Percentiles rank a stretch among this genome's conserved stretches.
These are phyloP conservation scores for Uria aalge DNA, from an alignment of 2,113 vertebrate genomes.

Conservation along the genomic window DNA sequence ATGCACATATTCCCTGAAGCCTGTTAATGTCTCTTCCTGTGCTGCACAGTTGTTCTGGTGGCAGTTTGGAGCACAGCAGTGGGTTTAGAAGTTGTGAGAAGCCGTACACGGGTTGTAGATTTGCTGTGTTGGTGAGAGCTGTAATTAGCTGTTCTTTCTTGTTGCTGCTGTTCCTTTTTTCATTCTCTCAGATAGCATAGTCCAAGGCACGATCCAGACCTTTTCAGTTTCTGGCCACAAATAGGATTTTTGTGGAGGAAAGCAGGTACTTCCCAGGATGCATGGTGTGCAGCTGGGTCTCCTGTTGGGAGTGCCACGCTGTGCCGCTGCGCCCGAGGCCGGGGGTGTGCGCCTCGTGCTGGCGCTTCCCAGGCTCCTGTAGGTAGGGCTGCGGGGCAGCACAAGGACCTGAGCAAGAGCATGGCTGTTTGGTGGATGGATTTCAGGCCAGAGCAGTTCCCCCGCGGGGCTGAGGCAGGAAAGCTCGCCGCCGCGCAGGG, in stretches of 20 bases:
- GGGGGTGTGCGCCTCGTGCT: neutral
- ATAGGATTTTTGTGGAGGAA: neutral
- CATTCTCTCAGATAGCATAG: neutral
- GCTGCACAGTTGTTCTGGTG: neutral
- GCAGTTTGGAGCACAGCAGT: neutral
- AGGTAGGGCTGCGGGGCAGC: neutral
- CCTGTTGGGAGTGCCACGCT: neutral
- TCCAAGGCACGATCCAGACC: neutral
- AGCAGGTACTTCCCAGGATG: neutral
- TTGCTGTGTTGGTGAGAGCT: neutral
- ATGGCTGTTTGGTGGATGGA: neutral
- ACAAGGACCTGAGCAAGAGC: neutral
- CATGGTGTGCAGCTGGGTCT: neutral
- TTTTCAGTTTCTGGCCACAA: neutral
- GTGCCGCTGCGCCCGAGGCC: accelerated
- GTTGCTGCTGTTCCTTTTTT: neutral
- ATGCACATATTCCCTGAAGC: neutral
- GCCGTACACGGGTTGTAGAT: neutral
- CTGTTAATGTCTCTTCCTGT: neutral
- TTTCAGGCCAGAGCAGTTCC: neutral
- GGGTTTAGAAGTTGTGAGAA: neutral
- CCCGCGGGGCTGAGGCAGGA: neutral
- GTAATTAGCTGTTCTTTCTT: neutral
- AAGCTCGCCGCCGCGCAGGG: neutral
- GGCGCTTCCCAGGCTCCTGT: neutral